Base-by-base conservation (phyloP, 2,797 vertebrate genomes). In the Philypnodon macrostomus region DNA sequence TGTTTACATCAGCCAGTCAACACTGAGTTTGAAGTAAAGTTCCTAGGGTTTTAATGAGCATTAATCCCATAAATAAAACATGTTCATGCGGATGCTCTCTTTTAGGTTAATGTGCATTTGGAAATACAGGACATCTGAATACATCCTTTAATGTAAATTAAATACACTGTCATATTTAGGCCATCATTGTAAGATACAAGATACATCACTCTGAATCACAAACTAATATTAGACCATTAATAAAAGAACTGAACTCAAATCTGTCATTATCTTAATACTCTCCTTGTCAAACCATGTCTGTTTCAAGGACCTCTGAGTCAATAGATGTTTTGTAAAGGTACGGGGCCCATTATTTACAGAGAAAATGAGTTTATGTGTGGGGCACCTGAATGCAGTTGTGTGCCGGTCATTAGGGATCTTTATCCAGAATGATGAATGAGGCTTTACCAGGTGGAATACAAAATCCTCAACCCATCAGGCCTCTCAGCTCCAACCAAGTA, bases 351-450 rank as follows among this genome's bases (percentile, higher is more conserved):
- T 60, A 66, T 63, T 11, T 15, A 50, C 49, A 55, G 3, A 58
- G 45, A 39, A 53, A 73, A 59, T 66, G 16, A 16, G 29, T 13
- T 62, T 67, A 63, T 67, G 38, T 47, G 49, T 46, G 36, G 47
- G 55, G 47, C 21, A 55, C 13, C 38, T 66, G 55, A 75, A 70
- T 61, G 53, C 51, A 58, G 53, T 23, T 48, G 44, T 61, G 45
- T 30, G 18, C 31, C 17, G 56, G 45, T 75, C 56, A 77, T 73
- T 73, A 62, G 46, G 47, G 53, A 52, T 57, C 16, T 71, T 64
- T 60, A 35, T 34, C 41, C 19, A 30, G 37, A 15, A 53, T 37
- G 32, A 46, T 78, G 56, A 75, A 80, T 70, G 34, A 49, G 56
- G 24, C 72, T 75, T 70, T 46, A 55, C 19, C 24, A 13, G 18